Evolutionary conservation across 2,888 invertebrate species (phyloP).

Genomic region (Epinotia nisella): DNA sequence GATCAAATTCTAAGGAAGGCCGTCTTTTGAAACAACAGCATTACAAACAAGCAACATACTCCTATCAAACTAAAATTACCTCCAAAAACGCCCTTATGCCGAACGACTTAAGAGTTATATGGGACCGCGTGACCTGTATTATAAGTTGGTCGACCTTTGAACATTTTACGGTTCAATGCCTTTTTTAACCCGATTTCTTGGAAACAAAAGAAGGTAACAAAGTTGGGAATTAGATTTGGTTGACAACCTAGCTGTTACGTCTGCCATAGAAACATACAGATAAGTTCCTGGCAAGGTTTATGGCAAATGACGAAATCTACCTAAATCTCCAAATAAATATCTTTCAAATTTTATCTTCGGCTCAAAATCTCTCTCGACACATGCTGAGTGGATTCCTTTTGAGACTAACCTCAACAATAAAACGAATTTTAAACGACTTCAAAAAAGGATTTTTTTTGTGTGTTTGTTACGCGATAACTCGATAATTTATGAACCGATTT

Average conservation of each 20-base stretch:
- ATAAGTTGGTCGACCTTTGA: constrained; percentile 32
- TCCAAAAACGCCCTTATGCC: not conserved
- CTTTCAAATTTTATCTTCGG: too few species aligned
- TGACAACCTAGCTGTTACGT: constrained; percentile 15
- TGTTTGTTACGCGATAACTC: too few species aligned
- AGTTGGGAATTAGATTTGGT: constrained; percentile 35
- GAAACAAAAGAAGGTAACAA: constrained; percentile 42
- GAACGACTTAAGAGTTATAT: not conserved
- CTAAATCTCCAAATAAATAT: too few species aligned
- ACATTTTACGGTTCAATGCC: constrained; percentile 35
- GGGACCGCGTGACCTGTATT: not conserved
- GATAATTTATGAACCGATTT: too few species aligned
- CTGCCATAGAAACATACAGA: not conserved
- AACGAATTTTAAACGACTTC: too few species aligned
- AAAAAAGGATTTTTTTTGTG: too few species aligned
- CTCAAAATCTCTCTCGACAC: too few species aligned
- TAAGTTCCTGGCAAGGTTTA: too few species aligned
- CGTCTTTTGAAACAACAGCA: constrained; percentile 37
- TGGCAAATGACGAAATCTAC: too few species aligned
- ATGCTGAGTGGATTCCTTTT: too few species aligned
- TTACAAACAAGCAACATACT: constrained; percentile 7
- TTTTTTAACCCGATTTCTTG: constrained; percentile 42
- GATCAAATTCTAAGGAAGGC: constrained; percentile 42
- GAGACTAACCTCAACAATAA: too few species aligned
- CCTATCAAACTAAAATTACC: not conserved